Evolutionary conservation across 2,113 vertebrate species (phyloP).

Genomic region (Scytalopus superciliaris): DNA sequence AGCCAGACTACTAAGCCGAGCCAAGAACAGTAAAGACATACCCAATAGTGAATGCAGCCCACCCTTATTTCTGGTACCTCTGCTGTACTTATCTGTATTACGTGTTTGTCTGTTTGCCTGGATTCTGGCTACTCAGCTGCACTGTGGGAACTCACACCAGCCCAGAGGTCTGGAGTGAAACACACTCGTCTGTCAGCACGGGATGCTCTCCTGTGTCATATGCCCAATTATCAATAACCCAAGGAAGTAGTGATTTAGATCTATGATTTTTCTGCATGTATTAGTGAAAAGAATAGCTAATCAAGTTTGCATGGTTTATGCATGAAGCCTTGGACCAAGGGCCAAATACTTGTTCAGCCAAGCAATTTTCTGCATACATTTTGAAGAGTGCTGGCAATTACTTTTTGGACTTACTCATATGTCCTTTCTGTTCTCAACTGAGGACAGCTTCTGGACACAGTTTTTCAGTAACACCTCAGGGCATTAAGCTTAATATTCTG

Average conservation of each 20-base stretch:
- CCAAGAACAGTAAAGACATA: background rate
- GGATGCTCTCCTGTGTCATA: background rate
- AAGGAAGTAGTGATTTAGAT: background rate
- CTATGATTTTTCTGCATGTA: background rate
- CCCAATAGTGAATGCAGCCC: background rate
- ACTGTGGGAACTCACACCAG: rapidly evolving
- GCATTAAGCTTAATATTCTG: background rate
- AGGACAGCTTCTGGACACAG: background rate
- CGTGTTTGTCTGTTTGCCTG: background rate
- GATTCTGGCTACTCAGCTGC: background rate
- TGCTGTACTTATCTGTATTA: background rate
- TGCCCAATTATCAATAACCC: background rate
- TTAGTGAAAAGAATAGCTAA: background rate
- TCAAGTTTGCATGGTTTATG: background rate
- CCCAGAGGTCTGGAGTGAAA: background rate
- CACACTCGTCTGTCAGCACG: background rate
- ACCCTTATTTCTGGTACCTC: background rate
- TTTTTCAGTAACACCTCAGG: background rate
- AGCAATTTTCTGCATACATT: background rate
- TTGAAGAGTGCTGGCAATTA: background rate
- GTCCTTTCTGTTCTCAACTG: background rate
- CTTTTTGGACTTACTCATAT: background rate
- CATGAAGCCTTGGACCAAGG: background rate
- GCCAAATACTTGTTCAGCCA: background rate
- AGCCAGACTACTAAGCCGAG: background rate